Evolutionary conservation across 2,113 vertebrate species (phyloP).

Genomic region (Verasper variegatus): DNA sequence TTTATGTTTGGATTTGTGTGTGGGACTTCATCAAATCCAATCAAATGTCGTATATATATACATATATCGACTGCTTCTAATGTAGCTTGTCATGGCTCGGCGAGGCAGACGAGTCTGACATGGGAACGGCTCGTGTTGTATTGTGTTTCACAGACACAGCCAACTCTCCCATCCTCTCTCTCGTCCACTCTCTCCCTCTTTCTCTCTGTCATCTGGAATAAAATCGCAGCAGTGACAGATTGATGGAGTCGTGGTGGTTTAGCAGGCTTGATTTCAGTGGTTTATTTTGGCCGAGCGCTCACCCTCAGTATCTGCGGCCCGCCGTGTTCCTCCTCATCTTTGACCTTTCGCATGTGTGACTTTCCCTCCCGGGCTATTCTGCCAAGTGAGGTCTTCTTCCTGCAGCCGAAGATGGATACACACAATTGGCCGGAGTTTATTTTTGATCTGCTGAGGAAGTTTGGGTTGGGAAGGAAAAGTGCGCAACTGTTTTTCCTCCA

Average conservation of each 20-base stretch:
- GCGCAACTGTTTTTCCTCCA: conserved; percentile 47
- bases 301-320: conserved; percentile 48
- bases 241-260: conserved; percentile 68
- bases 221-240: conserved; percentile 59
- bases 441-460: conserved; percentile 62
- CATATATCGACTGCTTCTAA: background rate
- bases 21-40: conserved; percentile 25
- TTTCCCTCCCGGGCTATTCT: conserved; percentile 29
- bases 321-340: conserved; percentile 48
- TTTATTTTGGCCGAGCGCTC: conserved; percentile 66
- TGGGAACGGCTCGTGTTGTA: conserved; percentile 70
- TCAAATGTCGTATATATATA: conserved; percentile 58
- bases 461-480: conserved; percentile 38
- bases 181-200: conserved; percentile 6
- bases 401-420: conserved; percentile 43
- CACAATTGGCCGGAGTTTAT: conserved; percentile 59
- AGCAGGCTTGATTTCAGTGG: conserved; percentile 53
- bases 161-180: conserved; percentile 38
- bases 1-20: conserved; percentile 4
- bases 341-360: conserved; percentile 58
- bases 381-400: conserved; percentile 62
- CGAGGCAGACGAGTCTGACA: conserved; percentile 63
- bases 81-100: conserved; percentile 30
- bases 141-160: conserved; percentile 65
- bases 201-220: conserved; percentile 57